phyloP scores from a whole-genome alignment of 2,888 invertebrate species.

The Euzetes globulus region DNA sequence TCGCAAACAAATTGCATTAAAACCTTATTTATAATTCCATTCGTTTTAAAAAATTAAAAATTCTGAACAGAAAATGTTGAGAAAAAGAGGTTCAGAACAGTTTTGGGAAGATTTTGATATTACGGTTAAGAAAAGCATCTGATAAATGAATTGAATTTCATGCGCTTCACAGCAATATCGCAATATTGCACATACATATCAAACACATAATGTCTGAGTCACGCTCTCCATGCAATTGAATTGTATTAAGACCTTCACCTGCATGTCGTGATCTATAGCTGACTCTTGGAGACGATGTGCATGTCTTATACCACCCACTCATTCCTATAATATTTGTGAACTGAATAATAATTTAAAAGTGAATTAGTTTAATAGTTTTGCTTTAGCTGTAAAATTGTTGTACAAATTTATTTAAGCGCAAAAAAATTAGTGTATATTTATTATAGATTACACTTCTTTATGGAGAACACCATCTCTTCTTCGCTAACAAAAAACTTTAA shows the following conservation, averaged over 20 bases:
- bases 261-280: conserved; percentile 21
- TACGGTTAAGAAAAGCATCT: conserved; percentile 29
- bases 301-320: conserved; percentile 29
- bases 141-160: conserved; percentile 29
- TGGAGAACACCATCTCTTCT: neutral
- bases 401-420: neutral
- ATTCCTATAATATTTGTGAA: conserved; percentile 17
- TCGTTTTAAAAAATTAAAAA: neutral
- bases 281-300: conserved; percentile 18
- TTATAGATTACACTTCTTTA: conserved; percentile 22
- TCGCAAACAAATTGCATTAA: conserved; percentile 18
- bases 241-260: conserved; percentile 31
- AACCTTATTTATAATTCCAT: conserved; percentile 21
- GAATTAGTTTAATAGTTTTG: conserved; percentile 29
- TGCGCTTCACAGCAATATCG: conserved; percentile 9
- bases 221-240: conserved; percentile 31
- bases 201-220: conserved; percentile 23
- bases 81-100: neutral
- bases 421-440: conserved; percentile 25
- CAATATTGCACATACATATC: conserved; percentile 21
- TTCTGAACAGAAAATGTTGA: neutral
- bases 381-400: neutral
- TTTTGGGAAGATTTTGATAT: conserved; percentile 13
- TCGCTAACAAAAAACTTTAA: neutral
- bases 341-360: conserved; percentile 31